Evolutionary conservation across 2,888 invertebrate species (phyloP), one percentile per base, ranked within the genome.

Genomic region (Meta bourneti): DNA sequence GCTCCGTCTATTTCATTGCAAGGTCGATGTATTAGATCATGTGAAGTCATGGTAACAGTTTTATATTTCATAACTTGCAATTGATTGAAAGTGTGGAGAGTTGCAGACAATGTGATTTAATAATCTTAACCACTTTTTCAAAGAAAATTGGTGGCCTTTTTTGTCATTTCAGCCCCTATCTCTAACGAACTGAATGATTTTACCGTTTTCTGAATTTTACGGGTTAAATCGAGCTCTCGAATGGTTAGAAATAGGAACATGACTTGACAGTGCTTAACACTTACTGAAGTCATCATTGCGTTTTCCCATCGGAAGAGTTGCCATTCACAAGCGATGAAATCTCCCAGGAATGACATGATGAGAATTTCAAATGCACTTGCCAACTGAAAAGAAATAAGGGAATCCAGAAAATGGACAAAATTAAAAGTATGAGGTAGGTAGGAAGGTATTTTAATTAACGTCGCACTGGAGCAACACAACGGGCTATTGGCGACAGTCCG

Each of bases 311-410:
- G 7, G 69, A 16, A 11, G 61, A 81, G 7, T 2, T 2, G 2
- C 81, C 81, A 81, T 0, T 61, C 20, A 11, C 70, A 81, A 8
- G 81, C 69, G 6, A 81, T 9, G n/a, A 61, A 69, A 8, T 70
- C 69, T 13, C 81, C 81, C 19, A 81, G 70, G 6, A 81, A 9
- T 16, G 81, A 81, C 51, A 81, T 16, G 61, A 81, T 81, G 20
- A 81, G 54, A 8, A 81, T 69, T 70, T 81, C 81, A 81, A 61
- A 81, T 6, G 69, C 81, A n/a, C 69, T 69, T 2, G 81, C 81
- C 19, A 81, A 9, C 81, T 81, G 69, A 69, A 79, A 79, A 6
- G 48, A 20, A 74, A n/a, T 74, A 11, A 9, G 13, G 1, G n/a
- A 71, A 19, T 71, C 19, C n/a, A 71, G 13, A 71, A 71, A 11